Evolutionary conservation across 2,113 vertebrate genomes (phyloP).

Genomic region (Sphaerodactylus townsendi): DNA sequence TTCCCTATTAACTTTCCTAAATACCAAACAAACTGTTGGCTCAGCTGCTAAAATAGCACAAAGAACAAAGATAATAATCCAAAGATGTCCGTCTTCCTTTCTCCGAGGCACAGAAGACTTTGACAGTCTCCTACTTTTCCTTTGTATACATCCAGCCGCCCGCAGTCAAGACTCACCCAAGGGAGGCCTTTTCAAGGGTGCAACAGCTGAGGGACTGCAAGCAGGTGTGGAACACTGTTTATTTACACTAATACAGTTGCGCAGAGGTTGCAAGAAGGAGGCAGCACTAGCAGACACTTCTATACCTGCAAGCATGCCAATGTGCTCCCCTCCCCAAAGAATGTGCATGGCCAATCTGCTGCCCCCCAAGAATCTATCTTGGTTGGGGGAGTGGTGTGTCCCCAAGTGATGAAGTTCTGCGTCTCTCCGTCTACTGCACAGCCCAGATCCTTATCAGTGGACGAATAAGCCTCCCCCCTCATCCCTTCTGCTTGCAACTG

Average conservation of each 20-base stretch:
- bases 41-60: neutral
- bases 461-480: neutral
- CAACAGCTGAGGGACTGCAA: no score
- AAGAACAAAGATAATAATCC: neutral
- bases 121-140: neutral
- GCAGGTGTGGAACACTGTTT: no score
- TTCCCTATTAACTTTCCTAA: slow-evolving; percentile 6
- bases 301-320: no score
- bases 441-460: neutral
- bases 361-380: neutral
- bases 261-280: no score
- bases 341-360: neutral
- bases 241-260: no score
- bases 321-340: neutral
- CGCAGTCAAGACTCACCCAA: neutral
- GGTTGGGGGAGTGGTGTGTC: neutral
- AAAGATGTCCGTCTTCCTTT: neutral
- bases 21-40: neutral
- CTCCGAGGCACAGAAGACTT: no score
- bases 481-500: neutral
- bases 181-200: no score
- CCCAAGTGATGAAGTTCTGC: neutral
- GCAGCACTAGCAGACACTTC: no score
- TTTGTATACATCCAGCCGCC: neutral
- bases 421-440: neutral